Base-by-base conservation (phyloP, 2,797 vertebrate species). In the Sitta carolinensis region DNA sequence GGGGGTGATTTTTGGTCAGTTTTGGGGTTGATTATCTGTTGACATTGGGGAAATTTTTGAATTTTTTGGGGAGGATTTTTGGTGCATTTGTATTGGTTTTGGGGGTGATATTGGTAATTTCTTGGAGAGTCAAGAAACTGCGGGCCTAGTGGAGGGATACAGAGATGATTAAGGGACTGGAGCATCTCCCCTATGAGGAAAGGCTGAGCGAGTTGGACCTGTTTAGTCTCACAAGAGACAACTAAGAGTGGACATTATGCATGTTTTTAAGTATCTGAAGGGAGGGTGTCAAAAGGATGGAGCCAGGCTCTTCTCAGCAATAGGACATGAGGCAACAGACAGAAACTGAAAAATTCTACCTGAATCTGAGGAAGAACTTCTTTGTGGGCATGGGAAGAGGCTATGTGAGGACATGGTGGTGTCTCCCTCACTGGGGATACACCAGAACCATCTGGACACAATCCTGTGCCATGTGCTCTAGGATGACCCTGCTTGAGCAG, bases 331-430 rank as follows among this genome's bases (percentile, higher is more conserved):
- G 6, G 36, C 8, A 50, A 21, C 0, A 4, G 8, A 36, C 6
- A n/a, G 36, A 57, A 69, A 50, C 23, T 6, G 27, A 26, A 48
- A 68, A 67, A 30, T 42, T 42, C 34, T 13, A 61, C 10, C 10
- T 8, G 48, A 32, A 36, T 34, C 22, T 26, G 12, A 27, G 54
- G 18, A 81, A 32, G 48, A 74, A 68, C 16, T 55, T 75, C 19
- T 64, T 16, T 43, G 36, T 0, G 0, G 23, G 23, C 7, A 42
- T 2, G 5, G 13, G 36, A 43, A 69, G 22, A n/a, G 36, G 25
- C 29, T n/a, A 36, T 32, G 6, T 2, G 0, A 22, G 50, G 32
- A 43, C 4, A 7, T 9, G 26, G 23, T 43, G 19, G 27, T 43
- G 42, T 32, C 55, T 43, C 27, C 16, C 55, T 48, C 22, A n/a